These are phyloP conservation scores for Laterallus jamaicensis DNA, from an alignment of 2,113 vertebrate species.

Conservation along the genomic window DNA sequence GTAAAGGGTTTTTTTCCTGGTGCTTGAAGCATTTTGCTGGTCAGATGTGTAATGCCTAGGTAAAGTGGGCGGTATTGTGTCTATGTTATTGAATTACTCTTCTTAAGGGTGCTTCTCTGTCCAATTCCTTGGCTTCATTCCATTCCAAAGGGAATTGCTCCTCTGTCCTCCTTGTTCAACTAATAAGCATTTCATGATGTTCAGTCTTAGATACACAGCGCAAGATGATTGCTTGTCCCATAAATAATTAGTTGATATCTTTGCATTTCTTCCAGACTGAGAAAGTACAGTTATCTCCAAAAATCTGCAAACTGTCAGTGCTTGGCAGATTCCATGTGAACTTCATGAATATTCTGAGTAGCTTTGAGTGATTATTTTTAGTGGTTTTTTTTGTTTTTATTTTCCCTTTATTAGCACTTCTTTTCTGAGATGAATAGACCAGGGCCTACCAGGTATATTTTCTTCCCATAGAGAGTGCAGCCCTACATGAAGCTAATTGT, in stretches of 20 bases:
- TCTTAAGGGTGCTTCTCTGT: background rate
- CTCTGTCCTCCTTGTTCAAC: constrained; percentile 6
- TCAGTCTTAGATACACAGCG: background rate
- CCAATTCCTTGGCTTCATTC: background rate
- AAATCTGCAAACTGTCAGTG: background rate
- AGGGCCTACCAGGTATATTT: background rate
- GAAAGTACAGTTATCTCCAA: background rate
- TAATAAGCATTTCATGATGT: constrained; percentile 6
- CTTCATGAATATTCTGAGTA: constrained; percentile 6
- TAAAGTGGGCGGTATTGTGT: background rate
- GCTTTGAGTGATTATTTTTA: background rate
- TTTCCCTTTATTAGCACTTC: background rate
- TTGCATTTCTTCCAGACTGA: background rate
- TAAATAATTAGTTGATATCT: constrained; percentile 33
- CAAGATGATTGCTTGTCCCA: background rate
- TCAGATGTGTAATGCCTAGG: background rate
- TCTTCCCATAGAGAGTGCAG: background rate
- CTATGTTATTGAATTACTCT: background rate
- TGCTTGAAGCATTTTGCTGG: background rate
- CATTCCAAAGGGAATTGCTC: background rate
- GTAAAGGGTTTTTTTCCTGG: background rate
- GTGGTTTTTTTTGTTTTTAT: background rate
- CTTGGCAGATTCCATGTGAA: background rate
- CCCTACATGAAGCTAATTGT: background rate
- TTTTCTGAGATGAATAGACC: background rate